Base-by-base conservation (phyloP, 2,797 vertebrate species). In the Coranthus polyacanthus region DNA sequence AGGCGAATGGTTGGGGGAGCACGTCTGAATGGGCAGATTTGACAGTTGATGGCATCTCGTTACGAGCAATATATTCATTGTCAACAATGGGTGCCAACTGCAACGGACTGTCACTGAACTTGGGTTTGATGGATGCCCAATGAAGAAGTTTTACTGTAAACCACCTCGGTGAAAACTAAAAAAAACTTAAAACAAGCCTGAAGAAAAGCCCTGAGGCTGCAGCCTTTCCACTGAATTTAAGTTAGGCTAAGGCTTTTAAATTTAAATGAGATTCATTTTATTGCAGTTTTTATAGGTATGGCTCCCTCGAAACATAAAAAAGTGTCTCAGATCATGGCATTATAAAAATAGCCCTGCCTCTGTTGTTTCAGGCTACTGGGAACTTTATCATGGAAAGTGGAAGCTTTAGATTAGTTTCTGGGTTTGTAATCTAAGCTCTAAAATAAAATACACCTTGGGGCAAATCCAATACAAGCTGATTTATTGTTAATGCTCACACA, bases 11-110 rank as follows among this genome's bases (percentile, higher is more conserved):
- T 58, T n/a, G 26, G 29, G 51, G 26, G 7, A 49, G 12, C 42
- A 4, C 34, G 62, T 81, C 49, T 61, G 43, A 51, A 16, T 32
- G 45, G 61, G n/a, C n/a, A 50, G 36, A 75, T 73, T 74, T 68
- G 69, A 56, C n/a, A 43, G 42, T 41, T 16, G 34, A 64, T 38
- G 60, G 72, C 69, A 55, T 78, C 81, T 75, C 8, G 8, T 83
- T 77, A 82, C n/a, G 51, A 53, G 39, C 73, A 59, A 55, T 79
- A 54, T 36, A 60, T 11, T 70, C 59, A 45, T 58, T 63, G 74
- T 71, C 61, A 58, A 54, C 44, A 55, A 20, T 18, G 12, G 36
- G 3, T 44, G 39, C 59, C 55, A 17, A 9, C 56, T 37, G 29
- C 10, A 49, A 73, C 12, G 18, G 3, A 21, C 12, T 51, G 60